Evolutionary conservation across 2,888 invertebrate species (phyloP).

Genomic region (Hirtodrosophila cameraria): DNA sequence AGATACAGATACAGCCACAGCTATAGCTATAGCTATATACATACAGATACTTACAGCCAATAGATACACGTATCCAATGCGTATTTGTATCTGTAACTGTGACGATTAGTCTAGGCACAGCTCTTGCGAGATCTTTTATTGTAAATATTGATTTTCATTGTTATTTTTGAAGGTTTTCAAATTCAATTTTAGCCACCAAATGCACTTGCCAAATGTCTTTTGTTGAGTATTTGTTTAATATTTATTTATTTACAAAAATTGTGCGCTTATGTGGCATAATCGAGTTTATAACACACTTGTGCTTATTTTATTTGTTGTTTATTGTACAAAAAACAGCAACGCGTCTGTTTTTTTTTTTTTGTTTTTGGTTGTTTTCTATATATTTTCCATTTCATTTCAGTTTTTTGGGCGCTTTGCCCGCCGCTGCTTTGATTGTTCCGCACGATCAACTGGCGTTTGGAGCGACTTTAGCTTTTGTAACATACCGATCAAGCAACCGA

Average conservation of each 20-base stretch:
- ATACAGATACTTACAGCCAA: slow-evolving; percentile 17
- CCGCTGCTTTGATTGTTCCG: slow-evolving; percentile 62
- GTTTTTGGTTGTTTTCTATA: slow-evolving; percentile 8
- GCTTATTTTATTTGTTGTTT: slow-evolving; percentile 50
- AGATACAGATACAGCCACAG: slow-evolving; percentile 7
- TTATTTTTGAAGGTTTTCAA: slow-evolving; percentile 1
- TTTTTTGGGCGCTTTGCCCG: slow-evolving; percentile 32
- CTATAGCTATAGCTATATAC: background rate
- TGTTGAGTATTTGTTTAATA: slow-evolving; percentile 16
- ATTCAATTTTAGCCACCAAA: background rate
- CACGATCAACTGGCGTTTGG: slow-evolving; percentile 69
- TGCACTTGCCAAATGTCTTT: slow-evolving; percentile 16
- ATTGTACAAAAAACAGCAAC: slow-evolving; percentile 39
- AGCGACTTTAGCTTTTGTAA: slow-evolving; percentile 54
- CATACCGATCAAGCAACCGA: slow-evolving; percentile 70
- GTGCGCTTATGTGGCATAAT: slow-evolving; percentile 27
- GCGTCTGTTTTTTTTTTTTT: slow-evolving; percentile 33
- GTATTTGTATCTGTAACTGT: slow-evolving; percentile 31
- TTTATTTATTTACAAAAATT: slow-evolving; percentile 9
- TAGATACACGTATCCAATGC: slow-evolving; percentile 37
- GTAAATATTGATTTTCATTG: slow-evolving; percentile 1
- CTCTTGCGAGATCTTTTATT: slow-evolving; percentile 1
- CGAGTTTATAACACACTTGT: slow-evolving; percentile 42
- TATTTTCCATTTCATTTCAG: too few species aligned
- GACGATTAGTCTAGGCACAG: background rate